Base-by-base conservation (phyloP, 2,888 invertebrate species). In the Ormyrus labotus region DNA sequence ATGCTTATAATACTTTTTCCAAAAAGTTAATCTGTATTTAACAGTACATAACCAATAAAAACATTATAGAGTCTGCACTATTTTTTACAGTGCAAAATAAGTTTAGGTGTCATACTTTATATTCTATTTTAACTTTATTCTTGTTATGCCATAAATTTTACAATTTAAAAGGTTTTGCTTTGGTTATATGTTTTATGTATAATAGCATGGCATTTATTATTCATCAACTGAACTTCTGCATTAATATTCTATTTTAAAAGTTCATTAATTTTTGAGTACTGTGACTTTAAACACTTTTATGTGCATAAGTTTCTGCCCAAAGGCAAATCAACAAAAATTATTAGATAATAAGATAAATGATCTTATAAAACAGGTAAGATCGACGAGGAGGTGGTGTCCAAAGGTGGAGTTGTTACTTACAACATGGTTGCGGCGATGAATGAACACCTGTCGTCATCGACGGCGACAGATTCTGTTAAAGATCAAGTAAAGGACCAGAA, bases 341-440 rank as follows among this genome's bases (percentile, higher is more conserved):
- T 34, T 34, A 34, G 34, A 34, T 34, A 34, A 34, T 34, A 34
- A 34, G 34, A 4, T 34, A 34, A 34, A 34, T 34, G 34, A 34
- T 69, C 45, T 75, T 51, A 51, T 65, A 70, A 69, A 71, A 74
- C 81, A 64, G 83, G 83, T 57, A 81, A 84, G 60, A 79, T 81
- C 63, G 80, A 78, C 11, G 79, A 77, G 68, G 83, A 81, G 63
- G 80, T 81, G 79, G 83, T 76, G 48, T 77, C 72, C 48, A 19
- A 74, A 64, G 81, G 81, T 63, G 82, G 65, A 61, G 78, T 58
- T 70, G 83, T 80, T 68, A 85, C 87, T 83, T 86, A 87, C 90
- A 90, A 90, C 89, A 91, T 91, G 91, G 91, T 91, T 86, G 91
- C 91, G 86, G 90, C 90, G 87, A 90, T 91, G 90, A 91, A 90